Conservation (phyloP, 2,797 vertebrate species). For the Alfaro cultratus region DNA sequence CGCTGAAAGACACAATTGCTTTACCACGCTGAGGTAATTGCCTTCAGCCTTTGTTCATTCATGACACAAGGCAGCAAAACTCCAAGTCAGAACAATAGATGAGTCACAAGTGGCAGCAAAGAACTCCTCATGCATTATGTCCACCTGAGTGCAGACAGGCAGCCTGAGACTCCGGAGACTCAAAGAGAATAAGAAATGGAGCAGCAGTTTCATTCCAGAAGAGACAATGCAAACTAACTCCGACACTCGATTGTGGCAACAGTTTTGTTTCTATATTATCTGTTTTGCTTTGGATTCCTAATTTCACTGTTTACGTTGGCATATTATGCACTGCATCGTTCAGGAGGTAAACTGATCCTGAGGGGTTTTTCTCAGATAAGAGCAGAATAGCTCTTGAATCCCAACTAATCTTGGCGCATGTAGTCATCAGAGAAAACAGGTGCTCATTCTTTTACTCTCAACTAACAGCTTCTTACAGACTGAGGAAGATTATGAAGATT, state of each 20-base stretch:
- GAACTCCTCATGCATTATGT: constrained; percentile 48
- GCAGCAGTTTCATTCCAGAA: constrained; percentile 22
- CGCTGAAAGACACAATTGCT: constrained; percentile 74
- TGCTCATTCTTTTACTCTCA: constrained; percentile 62
- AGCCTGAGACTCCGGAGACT: constrained; percentile 18
- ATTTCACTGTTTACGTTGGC: constrained; percentile 61
- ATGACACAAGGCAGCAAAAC: constrained; percentile 51
- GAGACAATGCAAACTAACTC: constrained; percentile 35
- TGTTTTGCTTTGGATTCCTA: constrained; percentile 43
- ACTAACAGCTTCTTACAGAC: constrained; percentile 57
- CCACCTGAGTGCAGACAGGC: constrained; percentile 59
- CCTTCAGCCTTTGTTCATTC: constrained; percentile 69
- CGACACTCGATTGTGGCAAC: constrained; percentile 35
- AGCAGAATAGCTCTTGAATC: constrained; percentile 56
- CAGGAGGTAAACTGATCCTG: constrained; percentile 46
- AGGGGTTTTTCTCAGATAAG: constrained; percentile 51
- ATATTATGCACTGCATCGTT: constrained; percentile 50
- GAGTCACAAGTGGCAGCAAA: constrained; percentile 49
- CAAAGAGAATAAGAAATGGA: constrained; percentile 32
- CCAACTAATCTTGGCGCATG: constrained; percentile 63
- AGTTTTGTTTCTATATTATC: constrained; percentile 34
- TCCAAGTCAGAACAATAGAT: constrained; percentile 55
- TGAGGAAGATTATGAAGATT: constrained; percentile 66
- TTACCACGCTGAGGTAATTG: constrained; percentile 71
- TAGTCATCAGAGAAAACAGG: constrained; percentile 73